Conservation (phyloP, 1,140 invertebrate species). For the Papilio xuthus region DNA sequence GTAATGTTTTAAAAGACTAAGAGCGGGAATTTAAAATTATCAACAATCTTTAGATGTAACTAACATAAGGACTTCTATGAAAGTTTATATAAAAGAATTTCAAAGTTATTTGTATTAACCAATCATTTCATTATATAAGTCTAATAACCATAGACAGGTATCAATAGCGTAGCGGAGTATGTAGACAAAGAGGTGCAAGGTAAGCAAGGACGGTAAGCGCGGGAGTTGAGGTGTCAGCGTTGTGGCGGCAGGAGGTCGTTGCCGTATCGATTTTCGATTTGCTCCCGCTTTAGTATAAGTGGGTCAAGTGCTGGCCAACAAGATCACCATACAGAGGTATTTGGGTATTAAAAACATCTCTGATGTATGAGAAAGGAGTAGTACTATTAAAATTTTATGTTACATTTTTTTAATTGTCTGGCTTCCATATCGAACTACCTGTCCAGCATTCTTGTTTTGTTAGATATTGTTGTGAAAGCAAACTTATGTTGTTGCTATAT, state of each 20-base stretch:
- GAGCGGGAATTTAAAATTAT: no score
- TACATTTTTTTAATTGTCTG: not conserved
- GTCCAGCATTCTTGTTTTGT: no score
- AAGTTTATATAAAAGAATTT: no score
- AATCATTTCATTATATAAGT: not conserved
- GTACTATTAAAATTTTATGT: not conserved
- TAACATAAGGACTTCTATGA: no score
- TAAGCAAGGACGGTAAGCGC: conserved; percentile 49
- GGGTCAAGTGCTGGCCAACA: conserved; percentile 73
- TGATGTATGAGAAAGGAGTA: not conserved
- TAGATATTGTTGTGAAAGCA: no score
- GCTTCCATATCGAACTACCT: not conserved
- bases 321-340: conserved; percentile 47
- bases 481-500: no score
- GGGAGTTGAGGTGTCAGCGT: conserved; percentile 55
- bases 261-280: conserved; percentile 80
- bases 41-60: no score
- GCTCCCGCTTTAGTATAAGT: conserved; percentile 62
- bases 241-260: conserved; percentile 61
- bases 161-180: not conserved
- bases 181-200: conserved; percentile 22
- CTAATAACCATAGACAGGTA: not conserved
- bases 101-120: not conserved
- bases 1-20: no score
- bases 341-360: not conserved